Conservation (phyloP, 2,888 invertebrate species). For the Cephus pygmeus region DNA sequence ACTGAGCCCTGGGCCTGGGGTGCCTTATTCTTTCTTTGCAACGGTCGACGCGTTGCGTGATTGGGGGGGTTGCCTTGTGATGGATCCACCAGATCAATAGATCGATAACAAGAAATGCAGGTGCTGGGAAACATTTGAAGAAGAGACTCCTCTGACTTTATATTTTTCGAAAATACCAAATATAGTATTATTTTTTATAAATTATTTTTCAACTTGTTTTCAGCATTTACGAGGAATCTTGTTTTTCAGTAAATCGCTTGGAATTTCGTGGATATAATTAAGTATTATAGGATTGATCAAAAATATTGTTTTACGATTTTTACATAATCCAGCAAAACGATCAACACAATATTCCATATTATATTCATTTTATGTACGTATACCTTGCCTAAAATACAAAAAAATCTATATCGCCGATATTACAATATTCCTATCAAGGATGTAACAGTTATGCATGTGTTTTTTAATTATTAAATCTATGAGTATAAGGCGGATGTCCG, state of each 20-base stretch:
- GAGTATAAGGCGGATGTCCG: too few relatives aligned
- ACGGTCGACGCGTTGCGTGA: slow-evolving; percentile 6
- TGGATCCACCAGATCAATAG: neutral
- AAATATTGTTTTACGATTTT: neutral
- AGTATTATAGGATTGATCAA: neutral
- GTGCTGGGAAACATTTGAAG: neutral
- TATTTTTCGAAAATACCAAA: neutral
- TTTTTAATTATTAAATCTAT: too few relatives aligned
- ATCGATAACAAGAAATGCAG: slow-evolving; percentile 6
- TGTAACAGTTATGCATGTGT: too few relatives aligned
- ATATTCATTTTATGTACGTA: neutral
- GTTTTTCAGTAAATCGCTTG: neutral
- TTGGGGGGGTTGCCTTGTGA: neutral
- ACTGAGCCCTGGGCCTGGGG: slow-evolving; percentile 40
- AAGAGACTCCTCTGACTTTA: neutral
- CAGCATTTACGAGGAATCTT: neutral
- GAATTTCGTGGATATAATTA: too few relatives aligned
- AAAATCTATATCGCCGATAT: too few relatives aligned
- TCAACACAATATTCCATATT: neutral
- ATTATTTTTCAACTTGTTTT: neutral
- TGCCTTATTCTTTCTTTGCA: slow-evolving; percentile 18
- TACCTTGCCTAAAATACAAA: too few relatives aligned
- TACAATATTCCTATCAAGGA: too few relatives aligned
- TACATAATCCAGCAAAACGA: neutral
- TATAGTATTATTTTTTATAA: neutral